phyloP scores from a whole-genome alignment of 2,113 vertebrate species.

The Alligator sinensis region DNA sequence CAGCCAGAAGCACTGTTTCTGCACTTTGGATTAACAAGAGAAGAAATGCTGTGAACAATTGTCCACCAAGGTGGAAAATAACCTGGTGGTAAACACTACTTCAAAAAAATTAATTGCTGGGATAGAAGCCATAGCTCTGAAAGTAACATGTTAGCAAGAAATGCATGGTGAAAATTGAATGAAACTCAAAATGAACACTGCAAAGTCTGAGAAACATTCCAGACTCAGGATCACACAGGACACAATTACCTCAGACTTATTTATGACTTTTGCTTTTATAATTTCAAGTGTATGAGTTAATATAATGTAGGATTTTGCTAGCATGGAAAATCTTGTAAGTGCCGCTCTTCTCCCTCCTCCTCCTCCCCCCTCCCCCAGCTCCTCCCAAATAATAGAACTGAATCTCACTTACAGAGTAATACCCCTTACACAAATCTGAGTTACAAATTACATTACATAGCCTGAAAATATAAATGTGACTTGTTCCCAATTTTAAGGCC shows the following conservation, averaged over 20 bases:
- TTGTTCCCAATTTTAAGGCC: not conserved
- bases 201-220: not conserved
- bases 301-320: not conserved
- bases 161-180: slow-evolving; percentile 24
- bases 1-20: slow-evolving; percentile 42
- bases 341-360: not conserved
- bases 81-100: slow-evolving; percentile 22
- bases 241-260: not conserved
- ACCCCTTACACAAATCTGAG: not conserved
- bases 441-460: not conserved
- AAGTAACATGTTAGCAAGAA: slow-evolving; percentile 16
- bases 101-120: slow-evolving; percentile 35
- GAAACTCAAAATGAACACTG: slow-evolving; percentile 43
- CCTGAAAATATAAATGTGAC: not conserved
- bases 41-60: slow-evolving; percentile 39
- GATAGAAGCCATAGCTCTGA: slow-evolving; percentile 46
- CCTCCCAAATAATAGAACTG: not conserved
- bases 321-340: not conserved
- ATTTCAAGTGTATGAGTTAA: not conserved
- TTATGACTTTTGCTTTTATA: not conserved
- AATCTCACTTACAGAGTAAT: not conserved
- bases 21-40: slow-evolving; percentile 32
- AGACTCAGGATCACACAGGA: slow-evolving; percentile 1
- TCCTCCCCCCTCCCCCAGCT: too few species aligned
- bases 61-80: slow-evolving; percentile 45